These are phyloP conservation scores for Hydrotaea cyrtoneurina DNA, from an alignment of 2,888 invertebrate species.

Conservation along the genomic window DNA sequence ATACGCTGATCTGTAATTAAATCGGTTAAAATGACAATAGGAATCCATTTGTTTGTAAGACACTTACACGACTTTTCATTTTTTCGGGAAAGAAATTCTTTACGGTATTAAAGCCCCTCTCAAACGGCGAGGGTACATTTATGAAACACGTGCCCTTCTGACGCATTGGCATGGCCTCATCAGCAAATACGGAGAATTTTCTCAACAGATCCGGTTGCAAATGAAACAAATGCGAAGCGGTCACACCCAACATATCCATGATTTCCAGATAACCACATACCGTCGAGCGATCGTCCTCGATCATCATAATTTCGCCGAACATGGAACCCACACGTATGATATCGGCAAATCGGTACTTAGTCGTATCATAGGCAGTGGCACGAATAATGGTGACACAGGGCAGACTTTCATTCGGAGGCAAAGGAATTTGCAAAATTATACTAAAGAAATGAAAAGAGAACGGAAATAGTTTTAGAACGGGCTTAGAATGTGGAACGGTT, in stretches of 20 bases:
- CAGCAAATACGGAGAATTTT: conserved; percentile 82
- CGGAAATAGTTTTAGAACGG: too few relatives aligned
- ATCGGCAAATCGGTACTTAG: conserved; percentile 82
- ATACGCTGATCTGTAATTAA: conserved; percentile 82
- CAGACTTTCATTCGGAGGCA: conserved; percentile 79
- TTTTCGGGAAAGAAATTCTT: conserved; percentile 85
- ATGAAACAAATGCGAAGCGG: conserved; percentile 83
- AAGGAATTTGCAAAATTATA: conserved; percentile 76
- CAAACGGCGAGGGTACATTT: conserved; percentile 84
- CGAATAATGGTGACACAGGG: conserved; percentile 82
- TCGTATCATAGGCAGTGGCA: conserved; percentile 82
- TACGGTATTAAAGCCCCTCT: conserved; percentile 83
- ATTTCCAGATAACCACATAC: conserved; percentile 83
- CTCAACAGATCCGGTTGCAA: conserved; percentile 84
- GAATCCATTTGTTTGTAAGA: too few relatives aligned
- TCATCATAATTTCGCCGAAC: conserved; percentile 84
- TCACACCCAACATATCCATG: conserved; percentile 83
- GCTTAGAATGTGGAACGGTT: too few relatives aligned
- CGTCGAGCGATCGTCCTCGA: conserved; percentile 84
- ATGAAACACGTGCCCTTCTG: conserved; percentile 84
- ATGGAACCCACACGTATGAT: conserved; percentile 83
- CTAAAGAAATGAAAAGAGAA: conserved; percentile 66
- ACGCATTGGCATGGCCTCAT: conserved; percentile 85
- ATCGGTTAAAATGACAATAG: too few relatives aligned
- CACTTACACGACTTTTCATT: conserved; percentile 83